Conservation (phyloP, 2,797 vertebrate genomes). For the Salarias fasciatus region DNA sequence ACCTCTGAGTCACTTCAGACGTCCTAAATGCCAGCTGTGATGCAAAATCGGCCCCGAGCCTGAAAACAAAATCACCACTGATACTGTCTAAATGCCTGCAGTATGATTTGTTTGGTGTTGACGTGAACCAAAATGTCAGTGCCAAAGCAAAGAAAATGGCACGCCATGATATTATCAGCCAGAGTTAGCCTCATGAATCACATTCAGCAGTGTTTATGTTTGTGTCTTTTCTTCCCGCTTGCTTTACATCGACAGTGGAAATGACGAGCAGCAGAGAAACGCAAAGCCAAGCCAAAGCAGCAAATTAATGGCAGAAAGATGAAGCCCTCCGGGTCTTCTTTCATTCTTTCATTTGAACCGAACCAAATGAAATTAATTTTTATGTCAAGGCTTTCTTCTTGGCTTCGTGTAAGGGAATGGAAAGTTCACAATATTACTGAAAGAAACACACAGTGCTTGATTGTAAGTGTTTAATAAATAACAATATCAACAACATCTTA, state of each 20-base stretch:
- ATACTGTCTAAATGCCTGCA: conserved; percentile 1
- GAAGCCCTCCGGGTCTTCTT: conserved; percentile 39
- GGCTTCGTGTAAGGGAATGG: too few relatives aligned
- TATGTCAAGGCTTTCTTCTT: conserved; percentile 6
- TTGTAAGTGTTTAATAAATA: conserved; percentile 98
- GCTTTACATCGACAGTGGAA: conserved; percentile 22
- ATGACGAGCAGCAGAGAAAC: conserved; percentile 34
- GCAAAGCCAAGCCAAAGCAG: conserved; percentile 40
- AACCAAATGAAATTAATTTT: conserved; percentile 1
- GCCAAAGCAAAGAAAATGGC: conserved; percentile 32
- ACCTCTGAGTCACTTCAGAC: conserved; percentile 19
- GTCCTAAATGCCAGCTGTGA: conserved; percentile 26
- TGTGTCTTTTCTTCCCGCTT: conserved; percentile 4
- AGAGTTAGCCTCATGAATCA: conserved; percentile 20
- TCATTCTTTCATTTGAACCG: conserved; percentile 11
- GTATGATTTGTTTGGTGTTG: not conserved
- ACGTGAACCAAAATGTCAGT: conserved; percentile 32
- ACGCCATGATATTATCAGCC: conserved; percentile 31
- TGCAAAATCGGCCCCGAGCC: conserved; percentile 5
- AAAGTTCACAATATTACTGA: conserved; percentile 8
- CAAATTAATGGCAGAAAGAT: conserved; percentile 44
- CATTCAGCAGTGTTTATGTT: conserved; percentile 1
- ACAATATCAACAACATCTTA: conserved; percentile 76
- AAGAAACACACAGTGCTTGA: conserved; percentile 62
- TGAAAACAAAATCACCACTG: conserved; percentile 8